phyloP scores from a whole-genome alignment of 2,888 invertebrate genomes.

The Hydrotaea diabolus region DNA sequence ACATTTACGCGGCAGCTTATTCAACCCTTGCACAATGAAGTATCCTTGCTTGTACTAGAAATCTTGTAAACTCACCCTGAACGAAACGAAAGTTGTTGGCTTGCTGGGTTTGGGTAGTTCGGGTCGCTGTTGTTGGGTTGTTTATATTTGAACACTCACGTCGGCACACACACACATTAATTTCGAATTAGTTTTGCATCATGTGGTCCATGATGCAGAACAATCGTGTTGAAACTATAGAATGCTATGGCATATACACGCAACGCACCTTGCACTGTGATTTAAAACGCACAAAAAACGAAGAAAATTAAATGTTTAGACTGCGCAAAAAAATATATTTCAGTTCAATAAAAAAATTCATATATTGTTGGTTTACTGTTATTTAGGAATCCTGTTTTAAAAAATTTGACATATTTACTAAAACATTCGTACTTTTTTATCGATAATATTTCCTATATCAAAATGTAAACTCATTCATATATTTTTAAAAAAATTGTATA shows the following conservation, averaged over 20 bases:
- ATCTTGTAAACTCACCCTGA: conserved; percentile 36
- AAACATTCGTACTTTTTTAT: no score
- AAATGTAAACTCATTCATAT: no score
- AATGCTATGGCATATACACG: conserved; percentile 45
- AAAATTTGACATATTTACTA: no score
- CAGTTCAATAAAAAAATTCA: no score
- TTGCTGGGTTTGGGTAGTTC: neutral
- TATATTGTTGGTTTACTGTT: no score
- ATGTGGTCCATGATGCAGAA: conserved; percentile 81
- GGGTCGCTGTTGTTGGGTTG: conserved; percentile 27
- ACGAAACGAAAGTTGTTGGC: neutral
- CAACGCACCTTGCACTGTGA: neutral
- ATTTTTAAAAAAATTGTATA: no score
- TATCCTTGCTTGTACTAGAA: neutral
- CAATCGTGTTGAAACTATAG: conserved; percentile 76
- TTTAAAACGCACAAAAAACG: conserved; percentile 1
- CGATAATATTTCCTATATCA: no score
- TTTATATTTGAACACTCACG: conserved; percentile 63
- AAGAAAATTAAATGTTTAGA: no score
- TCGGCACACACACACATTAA: conserved; percentile 81
- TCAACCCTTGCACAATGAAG: neutral
- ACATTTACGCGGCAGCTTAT: neutral
- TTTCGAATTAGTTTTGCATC: conserved; percentile 82
- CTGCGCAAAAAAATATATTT: no score
- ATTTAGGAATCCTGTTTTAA: no score